Evolutionary conservation across 2,888 invertebrate species (phyloP).

Genomic region (Leptopilina myrica): DNA sequence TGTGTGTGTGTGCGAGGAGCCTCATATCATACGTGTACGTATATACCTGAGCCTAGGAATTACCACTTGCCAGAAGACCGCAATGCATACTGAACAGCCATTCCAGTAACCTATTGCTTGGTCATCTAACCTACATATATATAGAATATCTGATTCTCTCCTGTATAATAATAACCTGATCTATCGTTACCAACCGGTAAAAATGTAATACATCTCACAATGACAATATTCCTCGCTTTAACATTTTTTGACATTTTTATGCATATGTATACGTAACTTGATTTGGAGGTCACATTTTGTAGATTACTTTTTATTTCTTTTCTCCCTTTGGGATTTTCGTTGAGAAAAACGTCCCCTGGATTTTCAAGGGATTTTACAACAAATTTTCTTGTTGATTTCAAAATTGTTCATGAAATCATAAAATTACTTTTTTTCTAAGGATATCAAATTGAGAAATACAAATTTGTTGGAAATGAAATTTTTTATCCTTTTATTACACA

Average conservation of each 20-base stretch:
- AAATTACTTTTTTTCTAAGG: too few species aligned
- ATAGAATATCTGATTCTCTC: constrained; percentile 49
- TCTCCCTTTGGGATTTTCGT: too few species aligned
- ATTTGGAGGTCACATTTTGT: not conserved
- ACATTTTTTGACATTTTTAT: constrained; percentile 38
- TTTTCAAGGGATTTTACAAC: too few species aligned
- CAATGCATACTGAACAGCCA: constrained; percentile 76
- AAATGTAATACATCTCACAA: constrained; percentile 25
- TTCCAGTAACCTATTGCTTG: constrained; percentile 71
- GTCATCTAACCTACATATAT: constrained; percentile 67
- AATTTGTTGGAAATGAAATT: too few species aligned
- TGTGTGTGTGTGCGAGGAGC: constrained; percentile 52
- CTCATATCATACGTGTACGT: constrained; percentile 64
- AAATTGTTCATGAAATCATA: too few species aligned
- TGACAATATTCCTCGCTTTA: constrained; percentile 29
- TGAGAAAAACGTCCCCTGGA: too few species aligned
- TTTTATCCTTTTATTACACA: too few species aligned
- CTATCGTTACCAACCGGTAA: constrained; percentile 60
- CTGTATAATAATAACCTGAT: constrained; percentile 65
- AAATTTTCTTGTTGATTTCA: too few species aligned
- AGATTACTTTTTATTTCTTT: too few species aligned
- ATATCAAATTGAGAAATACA: too few species aligned
- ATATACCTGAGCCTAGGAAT: constrained; percentile 67
- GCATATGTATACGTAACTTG: constrained; percentile 6
- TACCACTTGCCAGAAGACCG: constrained; percentile 70